Evolutionary conservation across 2,797 vertebrate genomes (phyloP).

Genomic region (Capromys pilorides): DNA sequence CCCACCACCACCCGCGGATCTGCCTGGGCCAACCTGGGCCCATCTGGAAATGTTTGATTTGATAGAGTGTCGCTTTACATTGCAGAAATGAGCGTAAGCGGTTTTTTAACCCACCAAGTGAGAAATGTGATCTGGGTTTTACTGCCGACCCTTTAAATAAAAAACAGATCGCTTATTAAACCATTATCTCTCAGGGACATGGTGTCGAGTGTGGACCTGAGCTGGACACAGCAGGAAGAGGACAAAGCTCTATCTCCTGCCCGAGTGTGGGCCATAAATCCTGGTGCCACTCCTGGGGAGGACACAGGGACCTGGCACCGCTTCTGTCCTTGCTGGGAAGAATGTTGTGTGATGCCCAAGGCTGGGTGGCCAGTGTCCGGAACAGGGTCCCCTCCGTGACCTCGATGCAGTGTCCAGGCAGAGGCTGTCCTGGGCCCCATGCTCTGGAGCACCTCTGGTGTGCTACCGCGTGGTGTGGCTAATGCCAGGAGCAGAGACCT

Average conservation of each 20-base stretch:
- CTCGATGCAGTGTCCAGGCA: not conserved
- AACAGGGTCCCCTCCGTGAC: not conserved
- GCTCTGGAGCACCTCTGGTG: not conserved
- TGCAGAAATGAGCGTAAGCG: constrained; percentile 98
- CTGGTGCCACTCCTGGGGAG: not conserved
- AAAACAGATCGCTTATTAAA: constrained; percentile 93
- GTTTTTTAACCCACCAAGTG: constrained; percentile 93
- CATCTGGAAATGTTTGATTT: constrained; percentile 99
- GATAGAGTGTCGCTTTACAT: constrained; percentile 99
- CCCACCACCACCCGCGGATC: rapidly evolving
- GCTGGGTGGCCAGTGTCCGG: too few species aligned
- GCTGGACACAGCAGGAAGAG: constrained; percentile 74
- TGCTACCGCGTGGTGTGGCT: rapidly evolving
- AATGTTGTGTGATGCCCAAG: not conserved
- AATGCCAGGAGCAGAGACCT: rapidly evolving
- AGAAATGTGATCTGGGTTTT: constrained; percentile 95
- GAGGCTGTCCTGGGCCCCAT: not conserved
- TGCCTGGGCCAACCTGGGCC: constrained; percentile 86
- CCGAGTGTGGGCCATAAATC: not conserved
- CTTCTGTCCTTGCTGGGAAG: rapidly evolving
- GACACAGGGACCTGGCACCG: not conserved
- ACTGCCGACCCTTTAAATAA: constrained; percentile 94
- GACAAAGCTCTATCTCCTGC: constrained; percentile 80
- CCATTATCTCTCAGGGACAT: constrained; percentile 90
- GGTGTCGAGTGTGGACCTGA: constrained; percentile 75